Evolutionary conservation across 2,888 invertebrate genomes (phyloP).

Genomic region (Drosophila multiciliata): DNA sequence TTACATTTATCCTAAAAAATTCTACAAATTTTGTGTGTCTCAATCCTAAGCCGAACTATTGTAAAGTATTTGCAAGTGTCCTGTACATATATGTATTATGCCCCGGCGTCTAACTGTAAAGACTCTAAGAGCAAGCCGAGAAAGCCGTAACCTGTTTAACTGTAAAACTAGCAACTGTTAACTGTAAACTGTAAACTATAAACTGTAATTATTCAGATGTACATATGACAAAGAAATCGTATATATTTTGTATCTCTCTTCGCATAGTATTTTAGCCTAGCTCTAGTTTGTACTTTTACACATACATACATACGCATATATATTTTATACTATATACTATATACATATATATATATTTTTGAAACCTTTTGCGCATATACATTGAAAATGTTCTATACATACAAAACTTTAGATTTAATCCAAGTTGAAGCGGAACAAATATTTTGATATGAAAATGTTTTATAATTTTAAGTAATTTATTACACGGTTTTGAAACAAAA

Average conservation of each 20-base stretch:
- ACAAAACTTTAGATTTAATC: slow-evolving; percentile 27
- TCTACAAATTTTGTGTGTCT: slow-evolving; percentile 35
- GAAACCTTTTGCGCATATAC: slow-evolving; percentile 59
- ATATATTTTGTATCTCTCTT: slow-evolving; percentile 56
- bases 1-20: slow-evolving; percentile 38
- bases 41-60: slow-evolving; percentile 65
- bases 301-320: slow-evolving; percentile 16
- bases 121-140: slow-evolving; percentile 56
- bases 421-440: slow-evolving; percentile 35
- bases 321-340: slow-evolving; percentile 16
- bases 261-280: slow-evolving; percentile 67
- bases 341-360: slow-evolving; percentile 66
- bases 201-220: slow-evolving; percentile 16
- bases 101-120: slow-evolving; percentile 64
- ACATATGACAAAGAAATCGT: slow-evolving; percentile 42
- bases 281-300: slow-evolving; percentile 49
- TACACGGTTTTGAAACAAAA: slow-evolving; percentile 49
- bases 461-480: slow-evolving; percentile 83
- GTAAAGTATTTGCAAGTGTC: slow-evolving; percentile 67
- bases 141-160: slow-evolving; percentile 47
- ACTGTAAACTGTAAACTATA: slow-evolving; percentile 23
- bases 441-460: slow-evolving; percentile 81
- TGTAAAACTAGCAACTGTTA: slow-evolving; percentile 29
- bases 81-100: slow-evolving; percentile 70
- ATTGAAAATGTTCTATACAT: slow-evolving; percentile 71